phyloP scores from a whole-genome alignment of 2,113 vertebrate species.

The Chaetodon auriga region DNA sequence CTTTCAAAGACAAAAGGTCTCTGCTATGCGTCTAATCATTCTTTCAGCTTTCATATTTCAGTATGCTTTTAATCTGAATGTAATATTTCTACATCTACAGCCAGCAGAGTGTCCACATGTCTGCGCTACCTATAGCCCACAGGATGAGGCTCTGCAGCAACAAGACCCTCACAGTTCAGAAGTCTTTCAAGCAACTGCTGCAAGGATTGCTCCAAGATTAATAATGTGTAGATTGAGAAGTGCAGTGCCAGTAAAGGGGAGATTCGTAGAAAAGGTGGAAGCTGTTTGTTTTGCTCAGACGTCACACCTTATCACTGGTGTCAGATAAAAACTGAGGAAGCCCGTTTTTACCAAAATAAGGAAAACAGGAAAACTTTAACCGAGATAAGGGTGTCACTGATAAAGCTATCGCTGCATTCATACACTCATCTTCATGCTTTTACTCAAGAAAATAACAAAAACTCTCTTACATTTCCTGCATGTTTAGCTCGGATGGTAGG shows the following conservation, averaged over 20 bases:
- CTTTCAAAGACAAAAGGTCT: not conserved
- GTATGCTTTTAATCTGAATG: not conserved
- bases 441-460: not conserved
- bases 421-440: not conserved
- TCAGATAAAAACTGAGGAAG: conserved; percentile 23
- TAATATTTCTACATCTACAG: not conserved
- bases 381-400: not conserved
- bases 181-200: not conserved
- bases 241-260: not conserved
- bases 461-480: not conserved
- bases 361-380: not conserved
- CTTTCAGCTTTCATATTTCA: not conserved
- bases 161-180: not conserved
- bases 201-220: not conserved
- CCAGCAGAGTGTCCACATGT: not conserved
- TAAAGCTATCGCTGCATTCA: conserved; percentile 11
- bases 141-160: not conserved
- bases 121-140: not conserved
- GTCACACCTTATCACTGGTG: conserved; percentile 2
- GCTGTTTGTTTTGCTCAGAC: not conserved
- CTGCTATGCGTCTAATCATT: not conserved
- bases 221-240: not conserved
- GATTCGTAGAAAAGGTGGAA: conserved; percentile 11
- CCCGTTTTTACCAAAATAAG: not conserved
- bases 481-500: not conserved